phyloP scores from a whole-genome alignment of 2,113 vertebrate species.

The Tragelaphus imberbis region DNA sequence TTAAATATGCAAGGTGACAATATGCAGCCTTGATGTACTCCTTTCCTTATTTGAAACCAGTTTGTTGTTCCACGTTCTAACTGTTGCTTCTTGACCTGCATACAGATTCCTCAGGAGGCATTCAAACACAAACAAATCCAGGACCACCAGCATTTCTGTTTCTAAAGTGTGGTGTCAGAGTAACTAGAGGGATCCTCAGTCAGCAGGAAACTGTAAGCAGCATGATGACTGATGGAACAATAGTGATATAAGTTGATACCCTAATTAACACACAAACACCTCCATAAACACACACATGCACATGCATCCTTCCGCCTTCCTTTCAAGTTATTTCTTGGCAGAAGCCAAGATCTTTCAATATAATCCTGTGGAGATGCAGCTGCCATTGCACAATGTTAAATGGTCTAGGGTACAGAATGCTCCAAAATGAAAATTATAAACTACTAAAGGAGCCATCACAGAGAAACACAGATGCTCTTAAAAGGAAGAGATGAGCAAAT shows the following conservation, averaged over 20 bases:
- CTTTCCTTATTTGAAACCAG: not conserved
- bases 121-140: not conserved
- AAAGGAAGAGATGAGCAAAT: conserved; percentile 55
- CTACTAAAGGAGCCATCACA: conserved; percentile 46
- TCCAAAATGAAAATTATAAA: conserved; percentile 68
- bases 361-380: conserved; percentile 41
- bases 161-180: not conserved
- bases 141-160: not conserved
- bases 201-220: not conserved
- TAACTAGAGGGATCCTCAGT: not conserved
- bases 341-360: conserved; percentile 26
- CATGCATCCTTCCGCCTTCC: not conserved
- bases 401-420: conserved; percentile 32
- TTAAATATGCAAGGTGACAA: not conserved
- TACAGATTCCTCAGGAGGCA: not conserved
- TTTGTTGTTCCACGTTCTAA: not conserved
- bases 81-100: not conserved
- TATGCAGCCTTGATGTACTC: not conserved
- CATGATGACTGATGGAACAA: not conserved
- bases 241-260: not conserved
- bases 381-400: conserved; percentile 24
- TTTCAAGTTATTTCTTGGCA: not conserved
- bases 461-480: conserved; percentile 59
- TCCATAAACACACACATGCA: not conserved
- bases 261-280: not conserved